These are phyloP conservation scores for Leucania comma DNA, from an alignment of 2,888 invertebrate species.

Conservation along the genomic window DNA sequence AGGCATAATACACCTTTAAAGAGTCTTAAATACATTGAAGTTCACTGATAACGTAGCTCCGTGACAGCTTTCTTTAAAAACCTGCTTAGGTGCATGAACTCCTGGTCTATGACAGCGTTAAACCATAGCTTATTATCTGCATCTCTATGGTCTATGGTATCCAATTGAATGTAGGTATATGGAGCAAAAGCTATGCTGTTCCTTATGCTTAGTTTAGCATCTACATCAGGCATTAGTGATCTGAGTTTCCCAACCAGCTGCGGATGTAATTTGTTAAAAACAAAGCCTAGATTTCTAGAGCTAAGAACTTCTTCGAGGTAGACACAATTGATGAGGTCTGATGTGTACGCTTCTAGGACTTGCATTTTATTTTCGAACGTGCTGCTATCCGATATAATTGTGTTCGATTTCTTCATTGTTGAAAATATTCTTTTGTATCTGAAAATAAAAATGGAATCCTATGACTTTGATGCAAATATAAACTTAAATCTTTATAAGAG, in stretches of 20 bases:
- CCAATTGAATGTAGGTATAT: slow-evolving; percentile 76
- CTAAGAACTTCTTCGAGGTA: slow-evolving; percentile 77
- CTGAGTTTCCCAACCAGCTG: slow-evolving; percentile 77
- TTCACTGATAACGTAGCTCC: slow-evolving; percentile 66
- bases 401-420: slow-evolving; percentile 67
- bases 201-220: slow-evolving; percentile 78
- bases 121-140: slow-evolving; percentile 78
- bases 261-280: slow-evolving; percentile 79
- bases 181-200: slow-evolving; percentile 83
- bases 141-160: slow-evolving; percentile 68
- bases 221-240: slow-evolving; percentile 76
- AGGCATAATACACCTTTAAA: not conserved
- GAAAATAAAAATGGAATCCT: slow-evolving; percentile 36
- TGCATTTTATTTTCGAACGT: slow-evolving; percentile 68
- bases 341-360: slow-evolving; percentile 74
- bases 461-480: not conserved
- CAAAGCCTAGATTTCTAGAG: slow-evolving; percentile 72
- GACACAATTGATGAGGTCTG: slow-evolving; percentile 82
- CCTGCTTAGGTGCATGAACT: slow-evolving; percentile 73
- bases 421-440: slow-evolving; percentile 81
- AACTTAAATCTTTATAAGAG: not conserved
- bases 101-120: slow-evolving; percentile 71
- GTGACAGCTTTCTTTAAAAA: slow-evolving; percentile 76
- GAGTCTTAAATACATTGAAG: not conserved
- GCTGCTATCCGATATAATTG: slow-evolving; percentile 64